Base-by-base conservation (phyloP, 2,888 invertebrate genomes). In the Chirona hameri region DNA sequence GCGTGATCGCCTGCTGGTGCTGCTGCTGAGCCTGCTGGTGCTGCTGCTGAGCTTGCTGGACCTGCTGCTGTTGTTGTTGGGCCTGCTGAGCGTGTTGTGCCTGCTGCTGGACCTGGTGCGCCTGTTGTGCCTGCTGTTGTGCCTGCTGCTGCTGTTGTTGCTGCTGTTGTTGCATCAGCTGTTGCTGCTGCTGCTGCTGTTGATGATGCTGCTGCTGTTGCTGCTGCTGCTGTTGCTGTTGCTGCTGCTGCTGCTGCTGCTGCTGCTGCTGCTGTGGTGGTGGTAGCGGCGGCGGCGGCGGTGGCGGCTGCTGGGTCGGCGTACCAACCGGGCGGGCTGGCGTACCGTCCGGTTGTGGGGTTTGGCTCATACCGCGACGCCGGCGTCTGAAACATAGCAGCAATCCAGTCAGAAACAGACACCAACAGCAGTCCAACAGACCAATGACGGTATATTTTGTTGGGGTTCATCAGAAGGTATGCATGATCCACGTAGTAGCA, bases 241-340 rank as follows among this genome's bases (percentile, higher is more conserved):
- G 83, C n/a, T 83, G 83, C 52, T 83, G 83, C 12, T 83, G 83
- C 9, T 83, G 83, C 5, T 84, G 84, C 12, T 83, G 84, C 12
- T 82, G 83, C 21, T 72, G 82, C 14, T 82, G 83, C n/a, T 84
- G 84, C 4, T 82, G 84, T 14, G 81, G 83, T 18, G 83, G 84
- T 24, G 83, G 83, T 39, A 39, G 39, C 7, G 39, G 39, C 24
- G 79, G 83, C 7, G 82, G 83, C 39, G 76, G 82, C n/a, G 83
- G 84, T n/a, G 72, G 84, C 2, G 55, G 81, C 76, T 84, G 84
- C 10, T 83, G 82, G 21, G 46, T 46, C 76, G 76, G 76, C 76
- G 76, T 76, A 46, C 76, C 76, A 76, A 76, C 76, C 76, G 21
- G 76, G 39, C 76, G 76, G 76, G 46, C 76, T 76, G 76, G 76